These are phyloP conservation scores for Drosophila ezoana DNA, from an alignment of 2,888 invertebrate species.

Conservation along the genomic window DNA sequence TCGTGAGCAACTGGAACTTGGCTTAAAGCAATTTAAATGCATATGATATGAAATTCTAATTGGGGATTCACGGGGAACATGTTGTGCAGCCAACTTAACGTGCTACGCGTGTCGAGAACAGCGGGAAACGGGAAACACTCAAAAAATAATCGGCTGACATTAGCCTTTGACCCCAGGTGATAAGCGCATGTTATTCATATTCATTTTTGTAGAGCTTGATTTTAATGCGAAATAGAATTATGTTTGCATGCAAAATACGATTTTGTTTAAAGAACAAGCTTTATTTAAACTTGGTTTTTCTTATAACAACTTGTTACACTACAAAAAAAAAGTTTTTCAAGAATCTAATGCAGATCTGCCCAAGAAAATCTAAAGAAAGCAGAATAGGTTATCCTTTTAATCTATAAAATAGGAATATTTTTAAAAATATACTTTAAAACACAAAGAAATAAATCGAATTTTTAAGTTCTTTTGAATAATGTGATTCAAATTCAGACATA, in stretches of 20 bases:
- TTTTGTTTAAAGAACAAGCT: not conserved
- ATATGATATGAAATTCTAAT: constrained; percentile 18
- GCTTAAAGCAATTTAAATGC: constrained; percentile 30
- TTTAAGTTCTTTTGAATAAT: too few species aligned
- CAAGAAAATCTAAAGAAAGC: too few species aligned
- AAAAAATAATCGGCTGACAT: not conserved
- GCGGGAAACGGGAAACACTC: not conserved
- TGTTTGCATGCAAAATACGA: not conserved
- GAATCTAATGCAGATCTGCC: too few species aligned
- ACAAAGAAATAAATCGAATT: too few species aligned
- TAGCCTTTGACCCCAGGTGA: not conserved
- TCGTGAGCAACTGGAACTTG: constrained; percentile 3
- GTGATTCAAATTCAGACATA: too few species aligned
- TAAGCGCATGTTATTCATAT: not conserved
- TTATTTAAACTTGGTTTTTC: too few species aligned
- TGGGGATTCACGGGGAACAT: constrained; percentile 1
- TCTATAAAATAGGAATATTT: too few species aligned
- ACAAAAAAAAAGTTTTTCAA: too few species aligned
- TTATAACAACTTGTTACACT: too few species aligned
- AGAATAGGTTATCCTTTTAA: too few species aligned
- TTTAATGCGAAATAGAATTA: too few species aligned
- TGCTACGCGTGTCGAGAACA: not conserved
- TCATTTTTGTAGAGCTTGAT: not conserved
- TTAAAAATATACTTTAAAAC: too few species aligned
- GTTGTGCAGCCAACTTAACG: constrained; percentile 1